Base-by-base conservation (phyloP, 1,140 invertebrate genomes). In the Drosophila sp. region DNA sequence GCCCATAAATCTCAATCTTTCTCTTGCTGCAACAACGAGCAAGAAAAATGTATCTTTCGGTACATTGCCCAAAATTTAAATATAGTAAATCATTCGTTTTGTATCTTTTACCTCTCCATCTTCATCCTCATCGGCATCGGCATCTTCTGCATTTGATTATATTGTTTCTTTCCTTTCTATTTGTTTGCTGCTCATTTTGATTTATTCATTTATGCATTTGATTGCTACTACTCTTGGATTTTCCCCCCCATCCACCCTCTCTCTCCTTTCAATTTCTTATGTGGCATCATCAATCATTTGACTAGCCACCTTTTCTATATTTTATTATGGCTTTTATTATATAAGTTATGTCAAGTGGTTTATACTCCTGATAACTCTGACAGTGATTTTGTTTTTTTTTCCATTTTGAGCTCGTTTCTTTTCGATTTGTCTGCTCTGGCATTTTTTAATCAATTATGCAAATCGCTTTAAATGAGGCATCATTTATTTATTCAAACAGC, bases 381-480 rank as follows among this genome's bases (percentile, higher is more conserved):
- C 56, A 40, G 7, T 33, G 32, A n/a, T 33, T 57, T 58, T 23
- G 7, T 33, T 4, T 58, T 58, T 55, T 55, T 55, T 55, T 57
- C 8, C 17, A 32, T 32, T 57, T 32, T 57, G 55, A 32, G 55
- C 29, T 30, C 32, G 0, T n/a, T 58, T 56, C 47, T 56, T 8
- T 41, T 25, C 35, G n/a, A 41, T 27, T 38, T n/a, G 35, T 35
- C 30, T 41, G 64, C 35, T 75, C 27, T 57, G 57, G 33, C 76
- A 76, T 76, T 63, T 76, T 64, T 63, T 56, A 76, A 76, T 76
- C 66, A 78, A 86, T 86, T 86, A 84, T 84, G 81, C 54, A 81
- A 84, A 81, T 81, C 29, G 38, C 27, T 66, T 57, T 40, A 61
- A 84, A 72, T 76, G 35, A 57, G 56, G 55, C 60, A 61, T 76